Evolutionary conservation across 1,140 invertebrate genomes (phyloP), one percentile per base, ranked within the genome.

Genomic region (Dufourea novaeangliae): DNA sequence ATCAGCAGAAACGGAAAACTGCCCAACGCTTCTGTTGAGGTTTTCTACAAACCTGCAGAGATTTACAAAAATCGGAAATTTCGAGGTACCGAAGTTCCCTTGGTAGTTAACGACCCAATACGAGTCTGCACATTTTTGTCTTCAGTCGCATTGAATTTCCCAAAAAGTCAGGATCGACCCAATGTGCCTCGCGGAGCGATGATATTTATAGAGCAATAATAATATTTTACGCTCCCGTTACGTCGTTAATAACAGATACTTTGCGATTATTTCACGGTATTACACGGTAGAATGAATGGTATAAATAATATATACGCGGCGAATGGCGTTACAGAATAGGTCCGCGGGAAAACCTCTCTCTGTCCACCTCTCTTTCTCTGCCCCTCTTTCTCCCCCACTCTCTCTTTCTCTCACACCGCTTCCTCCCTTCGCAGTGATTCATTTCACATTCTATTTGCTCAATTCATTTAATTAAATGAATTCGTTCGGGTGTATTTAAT

Each of bases 181-280:
- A n/a, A n/a, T n/a, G 34, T 20, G 6, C 8, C 11, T 2, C 11
- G 3, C 0, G 2, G 22, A 52, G 25, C 32, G 25, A 1, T 27
- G 52, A 27, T 75, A 76, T 76, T 76, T 69, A 69, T 69, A 27
- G 10, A 32, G 3, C 20, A 41, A 34, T 37, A n/a, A 56, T 59
- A 68, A 75, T 76, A 76, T 76, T 76, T 76, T 32, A 76, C 12
- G 22, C 68, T 6, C 39, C 41, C 54, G 29, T 12, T 2, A 17
- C 22, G 29, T 69, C 63, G 41, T 76, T 76, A 76, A 76, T 76
- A 69, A 76, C 66, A 76, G 69, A 76, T 69, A 59, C 41, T 46
- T 76, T 61, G 54, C 7, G 66, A 76, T 69, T 76, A 69, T 69
- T 76, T 76, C 54, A 22, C 41, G 66, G 69, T 46, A 59, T 69